phyloP scores from a whole-genome alignment of 2,113 vertebrate species.

The Octodon degus region DNA sequence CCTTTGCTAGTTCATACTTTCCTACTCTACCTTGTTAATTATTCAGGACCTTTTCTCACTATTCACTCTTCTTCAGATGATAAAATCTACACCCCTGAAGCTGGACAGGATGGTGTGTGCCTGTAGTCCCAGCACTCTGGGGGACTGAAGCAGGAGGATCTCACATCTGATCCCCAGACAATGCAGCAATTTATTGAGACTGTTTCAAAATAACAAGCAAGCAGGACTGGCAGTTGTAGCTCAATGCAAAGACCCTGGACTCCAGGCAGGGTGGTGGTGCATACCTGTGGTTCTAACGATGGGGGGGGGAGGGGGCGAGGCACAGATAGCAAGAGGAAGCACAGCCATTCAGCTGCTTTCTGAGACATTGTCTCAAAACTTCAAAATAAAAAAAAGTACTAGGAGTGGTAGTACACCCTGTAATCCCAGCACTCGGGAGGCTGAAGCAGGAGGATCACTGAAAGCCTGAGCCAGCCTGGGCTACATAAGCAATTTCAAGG shows the following conservation, averaged over 20 bases:
- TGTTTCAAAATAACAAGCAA: background rate
- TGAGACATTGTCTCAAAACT: background rate
- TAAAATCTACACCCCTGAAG: background rate
- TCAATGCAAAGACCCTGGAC: background rate
- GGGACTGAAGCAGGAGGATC: background rate
- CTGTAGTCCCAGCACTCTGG: background rate
- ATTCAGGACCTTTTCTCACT: background rate
- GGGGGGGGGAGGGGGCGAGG: background rate
- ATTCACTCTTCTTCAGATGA: background rate
- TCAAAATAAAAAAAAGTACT: background rate
- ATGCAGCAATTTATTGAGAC: background rate
- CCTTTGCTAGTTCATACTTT: background rate
- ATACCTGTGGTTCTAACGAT: background rate
- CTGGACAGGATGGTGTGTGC: background rate
- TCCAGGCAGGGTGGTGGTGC: background rate
- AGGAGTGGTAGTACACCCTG: background rate
- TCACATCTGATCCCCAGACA: background rate
- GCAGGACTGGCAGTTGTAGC: background rate
- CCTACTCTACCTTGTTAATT: slow-evolving; percentile 8
- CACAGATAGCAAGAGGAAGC: background rate
- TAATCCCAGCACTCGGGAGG: background rate
- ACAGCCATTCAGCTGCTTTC: background rate
- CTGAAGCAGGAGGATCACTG: background rate
- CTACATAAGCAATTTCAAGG: background rate
- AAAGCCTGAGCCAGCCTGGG: background rate